Conservation (phyloP, 2,888 invertebrate species). For the Hemistola chrysoprasaria region DNA sequence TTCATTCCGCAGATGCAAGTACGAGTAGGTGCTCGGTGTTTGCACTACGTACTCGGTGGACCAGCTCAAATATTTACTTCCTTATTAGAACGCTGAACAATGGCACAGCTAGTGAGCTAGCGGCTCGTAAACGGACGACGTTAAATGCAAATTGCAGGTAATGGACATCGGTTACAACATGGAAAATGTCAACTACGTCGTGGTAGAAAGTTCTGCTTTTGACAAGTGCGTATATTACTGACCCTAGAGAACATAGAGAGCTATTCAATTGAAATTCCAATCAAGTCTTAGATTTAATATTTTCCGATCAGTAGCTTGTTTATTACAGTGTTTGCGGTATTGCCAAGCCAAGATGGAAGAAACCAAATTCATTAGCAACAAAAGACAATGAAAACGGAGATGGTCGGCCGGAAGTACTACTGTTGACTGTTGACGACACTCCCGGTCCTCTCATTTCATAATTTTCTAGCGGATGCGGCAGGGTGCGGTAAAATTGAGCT, state of each 20-base stretch:
- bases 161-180: constrained; percentile 31
- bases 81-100: constrained; percentile 74
- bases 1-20: constrained; percentile 7
- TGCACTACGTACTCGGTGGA: constrained; percentile 37
- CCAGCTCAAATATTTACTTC: constrained; percentile 75
- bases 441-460: constrained; percentile 42
- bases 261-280: background rate
- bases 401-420: constrained; percentile 51
- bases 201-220: constrained; percentile 12
- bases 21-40: constrained; percentile 44
- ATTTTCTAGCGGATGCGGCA: constrained; percentile 52
- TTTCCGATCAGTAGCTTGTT: too few species aligned
- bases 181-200: constrained; percentile 23
- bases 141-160: constrained; percentile 40
- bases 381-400: constrained; percentile 40
- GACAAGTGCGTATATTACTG: constrained; percentile 5
- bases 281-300: background rate
- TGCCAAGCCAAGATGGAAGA: constrained; percentile 48
- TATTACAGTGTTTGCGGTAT: constrained; percentile 5
- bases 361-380: constrained; percentile 44
- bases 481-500: constrained; percentile 51
- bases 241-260: constrained; percentile 9
- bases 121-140: constrained; percentile 53
- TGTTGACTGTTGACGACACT: constrained; percentile 47
- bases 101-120: constrained; percentile 55